Evolutionary conservation across 2,888 invertebrate species (phyloP), one percentile per base, ranked within the genome.

Genomic region (Steinernema carpocapsae): DNA sequence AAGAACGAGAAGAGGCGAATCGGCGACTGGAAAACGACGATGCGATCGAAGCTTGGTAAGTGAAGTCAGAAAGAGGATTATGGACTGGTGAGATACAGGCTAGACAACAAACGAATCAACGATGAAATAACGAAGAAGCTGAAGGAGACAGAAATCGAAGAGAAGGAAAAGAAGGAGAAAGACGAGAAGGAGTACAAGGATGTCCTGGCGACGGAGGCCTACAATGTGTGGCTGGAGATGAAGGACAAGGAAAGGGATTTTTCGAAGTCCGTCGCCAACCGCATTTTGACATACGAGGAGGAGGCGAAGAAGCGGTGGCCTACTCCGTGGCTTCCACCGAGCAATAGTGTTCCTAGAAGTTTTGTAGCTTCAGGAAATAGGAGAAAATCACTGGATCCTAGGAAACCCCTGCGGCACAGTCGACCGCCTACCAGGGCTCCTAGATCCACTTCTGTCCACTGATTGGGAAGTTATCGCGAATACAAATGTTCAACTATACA

Each of bases 181-280:
- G 26, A 59, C 14, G 77, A 80, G 42, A 32, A 51, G 29, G 74
- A 72, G 10, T 71, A 74, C 22, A 80, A 77, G 37, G 76, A 80
- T 2, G 45, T 45, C 12, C 45, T 80, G 17, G 76, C 79, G 7
- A 17, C 72, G 32, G 79, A 78, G 32, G 79, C 79, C 37, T 78
- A 78, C 71, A 45, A 72, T 12, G 37, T 80, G 19, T 78, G 79
- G 79, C 37, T 80, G 52, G 73, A 80, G 12, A 80, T 78, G 80
- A 78, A 78, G 70, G 56, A 51, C n/a, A 74, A 80, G 48, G 80
- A 79, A 46, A 71, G 71, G 19, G 70, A 71, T 29, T 79, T 75
- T 43, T 42, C 72, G 24, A 70, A 80, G 14, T 74, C 75, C 45
- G 37, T 79, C 12, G 80, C 79, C 26, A 79, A 77, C 48, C 52